Percentiles rank a stretch among this genome's conserved stretches.
These are phyloP conservation scores for Macropus fuliginosus DNA, from an alignment of 2,797 vertebrate genomes.

Conservation along the genomic window DNA sequence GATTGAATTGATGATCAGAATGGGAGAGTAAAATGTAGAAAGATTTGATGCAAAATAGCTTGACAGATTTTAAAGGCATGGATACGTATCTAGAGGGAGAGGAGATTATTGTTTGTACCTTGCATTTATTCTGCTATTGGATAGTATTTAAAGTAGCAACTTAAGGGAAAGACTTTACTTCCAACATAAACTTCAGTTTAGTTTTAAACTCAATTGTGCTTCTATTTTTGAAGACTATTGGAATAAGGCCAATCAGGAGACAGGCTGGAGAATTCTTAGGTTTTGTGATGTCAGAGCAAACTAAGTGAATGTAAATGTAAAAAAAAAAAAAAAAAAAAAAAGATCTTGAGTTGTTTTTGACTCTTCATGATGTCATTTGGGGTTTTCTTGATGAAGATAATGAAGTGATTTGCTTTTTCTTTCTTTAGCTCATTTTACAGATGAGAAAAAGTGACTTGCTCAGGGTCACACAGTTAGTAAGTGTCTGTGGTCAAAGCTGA, in stretches of 20 bases:
- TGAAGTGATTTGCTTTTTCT: not conserved
- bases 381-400: not conserved
- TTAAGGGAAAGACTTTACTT: not conserved
- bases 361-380: not conserved
- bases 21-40: conserved; percentile 8
- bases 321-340: not conserved
- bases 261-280: not conserved
- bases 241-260: not conserved
- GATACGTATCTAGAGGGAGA: not conserved
- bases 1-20: not conserved
- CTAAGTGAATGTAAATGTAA: not conserved
- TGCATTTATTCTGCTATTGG: not conserved
- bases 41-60: not conserved
- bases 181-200: not conserved
- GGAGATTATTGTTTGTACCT: not conserved
- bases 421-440: not conserved
- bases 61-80: not conserved
- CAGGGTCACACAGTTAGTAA: not conserved
- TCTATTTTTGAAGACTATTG: not conserved
- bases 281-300: not conserved
- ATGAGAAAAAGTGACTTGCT: not conserved
- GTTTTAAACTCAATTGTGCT: not conserved
- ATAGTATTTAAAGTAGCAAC: not conserved
- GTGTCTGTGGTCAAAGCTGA: not conserved
- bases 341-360: not conserved